phyloP scores from a whole-genome alignment of 2,113 vertebrate genomes.

The Leptocoma aspasia region DNA sequence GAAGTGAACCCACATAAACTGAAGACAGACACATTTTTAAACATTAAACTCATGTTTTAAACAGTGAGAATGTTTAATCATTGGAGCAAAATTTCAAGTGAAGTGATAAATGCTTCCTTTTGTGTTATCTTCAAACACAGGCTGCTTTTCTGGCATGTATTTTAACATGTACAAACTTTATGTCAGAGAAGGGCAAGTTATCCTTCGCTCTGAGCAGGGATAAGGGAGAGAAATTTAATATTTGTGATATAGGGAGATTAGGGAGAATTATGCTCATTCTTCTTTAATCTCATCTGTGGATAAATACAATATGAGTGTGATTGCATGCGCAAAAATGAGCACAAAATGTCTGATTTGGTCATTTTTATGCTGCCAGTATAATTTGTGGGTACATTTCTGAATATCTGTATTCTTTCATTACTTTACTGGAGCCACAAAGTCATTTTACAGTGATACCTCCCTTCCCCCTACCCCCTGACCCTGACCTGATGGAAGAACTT shows the following conservation, averaged over 20 bases:
- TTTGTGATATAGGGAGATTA: background rate
- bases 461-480: fast-evolving
- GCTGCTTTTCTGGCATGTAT: background rate
- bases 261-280: background rate
- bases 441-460: fast-evolving
- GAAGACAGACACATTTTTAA: background rate
- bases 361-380: background rate
- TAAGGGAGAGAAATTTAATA: background rate
- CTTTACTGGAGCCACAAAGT: background rate
- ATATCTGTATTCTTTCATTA: background rate
- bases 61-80: background rate
- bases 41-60: background rate
- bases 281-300: background rate
- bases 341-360: background rate
- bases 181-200: background rate
- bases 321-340: background rate
- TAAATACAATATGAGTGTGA: background rate
- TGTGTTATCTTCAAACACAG: background rate
- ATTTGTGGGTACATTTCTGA: background rate
- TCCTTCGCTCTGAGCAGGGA: background rate
- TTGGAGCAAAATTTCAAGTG: background rate
- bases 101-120: background rate
- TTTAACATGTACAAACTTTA: background rate
- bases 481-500: background rate
- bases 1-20: background rate